Conservation (phyloP, 2,113 vertebrate genomes). For the Misgurnus anguillicaudatus region DNA sequence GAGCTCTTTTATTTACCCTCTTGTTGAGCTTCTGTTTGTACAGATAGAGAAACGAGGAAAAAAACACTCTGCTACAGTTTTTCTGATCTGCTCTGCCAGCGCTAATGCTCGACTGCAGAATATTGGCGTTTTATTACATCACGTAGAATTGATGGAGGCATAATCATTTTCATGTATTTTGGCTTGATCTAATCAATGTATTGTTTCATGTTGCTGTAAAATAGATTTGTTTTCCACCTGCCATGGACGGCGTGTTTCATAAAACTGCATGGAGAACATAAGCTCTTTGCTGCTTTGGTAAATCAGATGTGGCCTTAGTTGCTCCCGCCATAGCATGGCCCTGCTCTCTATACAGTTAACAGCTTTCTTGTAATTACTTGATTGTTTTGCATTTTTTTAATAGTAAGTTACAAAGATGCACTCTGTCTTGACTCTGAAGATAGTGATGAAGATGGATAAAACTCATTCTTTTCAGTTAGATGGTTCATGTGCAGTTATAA, state of each 20-base stretch:
- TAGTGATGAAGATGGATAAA: neutral
- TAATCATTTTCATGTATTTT: slow-evolving; percentile 4
- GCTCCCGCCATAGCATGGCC: neutral
- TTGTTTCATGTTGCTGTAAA: slow-evolving; percentile 19
- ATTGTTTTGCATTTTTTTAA: neutral
- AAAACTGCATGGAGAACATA: slow-evolving; percentile 10
- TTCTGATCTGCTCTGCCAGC: neutral
- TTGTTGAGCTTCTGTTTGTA: slow-evolving; percentile 21
- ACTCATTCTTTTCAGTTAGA: neutral
- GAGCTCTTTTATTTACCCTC: slow-evolving; percentile 30
- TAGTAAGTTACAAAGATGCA: neutral
- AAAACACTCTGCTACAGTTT: neutral
- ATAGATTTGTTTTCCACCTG: slow-evolving; percentile 6
- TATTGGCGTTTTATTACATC: neutral
- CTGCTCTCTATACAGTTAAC: neutral
- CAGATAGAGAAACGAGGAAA: neutral
- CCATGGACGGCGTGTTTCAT: neutral
- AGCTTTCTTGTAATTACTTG: neutral
- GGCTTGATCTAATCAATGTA: slow-evolving; percentile 12
- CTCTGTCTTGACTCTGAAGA: neutral
- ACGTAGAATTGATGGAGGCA: neutral
- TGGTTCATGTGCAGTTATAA: slow-evolving; percentile 5
- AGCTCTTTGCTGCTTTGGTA: slow-evolving; percentile 3
- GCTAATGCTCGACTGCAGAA: neutral
- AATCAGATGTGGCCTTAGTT: slow-evolving; percentile 3